A percentile compares a stretch with the other conserved stretches of the same genome.
phyloP scores from a whole-genome alignment of 2,797 vertebrate species.

The Hafferia zeledoni region DNA sequence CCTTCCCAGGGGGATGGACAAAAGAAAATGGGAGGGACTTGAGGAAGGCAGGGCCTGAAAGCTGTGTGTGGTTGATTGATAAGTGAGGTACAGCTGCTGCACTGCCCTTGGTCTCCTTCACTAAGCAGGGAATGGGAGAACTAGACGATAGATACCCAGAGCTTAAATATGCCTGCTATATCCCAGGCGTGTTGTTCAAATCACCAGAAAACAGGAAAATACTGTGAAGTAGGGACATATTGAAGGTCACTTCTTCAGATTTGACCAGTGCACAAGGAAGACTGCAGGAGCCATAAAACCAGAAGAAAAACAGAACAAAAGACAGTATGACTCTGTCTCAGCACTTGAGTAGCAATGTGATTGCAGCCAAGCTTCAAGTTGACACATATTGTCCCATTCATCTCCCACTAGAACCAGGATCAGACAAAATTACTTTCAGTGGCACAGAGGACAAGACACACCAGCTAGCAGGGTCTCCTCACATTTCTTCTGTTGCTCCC shows the following conservation, averaged over 20 bases:
- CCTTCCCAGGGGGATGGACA: background rate
- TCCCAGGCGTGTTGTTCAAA: background rate
- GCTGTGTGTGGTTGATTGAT: accelerated
- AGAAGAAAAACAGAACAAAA: background rate
- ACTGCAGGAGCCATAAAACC: background rate
- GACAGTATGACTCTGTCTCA: background rate
- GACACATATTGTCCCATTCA: background rate
- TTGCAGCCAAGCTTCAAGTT: background rate
- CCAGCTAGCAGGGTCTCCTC: background rate
- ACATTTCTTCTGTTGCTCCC: background rate
- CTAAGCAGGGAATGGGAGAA: background rate
- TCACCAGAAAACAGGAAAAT: background rate
- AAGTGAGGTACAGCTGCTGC: background rate
- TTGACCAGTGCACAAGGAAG: background rate
- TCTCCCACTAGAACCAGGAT: background rate
- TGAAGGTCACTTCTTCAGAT: background rate
- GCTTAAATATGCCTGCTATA: background rate
- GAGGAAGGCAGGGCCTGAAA: background rate
- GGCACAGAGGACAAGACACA: background rate
- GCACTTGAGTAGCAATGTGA: background rate
- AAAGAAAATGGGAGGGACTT: background rate
- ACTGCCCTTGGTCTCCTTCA: background rate
- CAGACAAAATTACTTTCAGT: background rate
- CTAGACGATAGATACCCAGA: background rate
- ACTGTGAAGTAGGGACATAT: background rate